Evolutionary conservation across 2,797 vertebrate species (phyloP), one percentile per base, ranked within the genome.

Genomic region (Danio choprae): DNA sequence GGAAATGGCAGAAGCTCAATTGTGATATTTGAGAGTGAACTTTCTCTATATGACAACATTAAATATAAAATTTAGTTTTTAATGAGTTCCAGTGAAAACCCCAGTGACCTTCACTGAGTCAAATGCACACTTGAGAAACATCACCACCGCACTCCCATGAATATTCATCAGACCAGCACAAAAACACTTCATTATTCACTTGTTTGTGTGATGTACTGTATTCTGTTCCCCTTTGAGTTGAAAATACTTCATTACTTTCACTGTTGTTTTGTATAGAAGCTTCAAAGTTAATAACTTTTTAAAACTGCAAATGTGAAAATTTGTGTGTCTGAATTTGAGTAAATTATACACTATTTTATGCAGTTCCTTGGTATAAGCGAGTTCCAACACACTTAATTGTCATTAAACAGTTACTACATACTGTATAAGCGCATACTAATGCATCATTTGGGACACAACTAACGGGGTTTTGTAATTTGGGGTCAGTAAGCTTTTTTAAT

Each of bases 1-100:
- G 89, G 85, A 89, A 82, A 86, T 86, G 81, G 13, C 18, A 76
- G 48, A n/a, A 82, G 63, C 22, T 36, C 59, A 6, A 65, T 11
- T 62, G 78, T 72, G 46, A 82, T 84, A 46, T 71, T 70, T 81
- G 78, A 72, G 65, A 71, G 60, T 83, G 84, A 82, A 69, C 44
- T 69, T 81, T 82, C 72, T 63, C 29, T 84, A 29, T 51, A 64
- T 79, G 44, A 79, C 76, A 6, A 50, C 55, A 83, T 48, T 78
- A 72, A 79, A 74, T 12, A 78, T 67, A 65, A 67, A 20, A 36
- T 64, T 58, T 65, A 22, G 11, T 48, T 38, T 75, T 76, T 62
- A 22, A 81, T 60, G 11, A 74, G 43, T 3, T 16, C 43, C 16
- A 60, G 43, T n/a, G 22, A 44, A 60, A 74, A 48, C 22, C 15